phyloP scores from a whole-genome alignment of 2,888 invertebrate species.

The Germaria angustata region DNA sequence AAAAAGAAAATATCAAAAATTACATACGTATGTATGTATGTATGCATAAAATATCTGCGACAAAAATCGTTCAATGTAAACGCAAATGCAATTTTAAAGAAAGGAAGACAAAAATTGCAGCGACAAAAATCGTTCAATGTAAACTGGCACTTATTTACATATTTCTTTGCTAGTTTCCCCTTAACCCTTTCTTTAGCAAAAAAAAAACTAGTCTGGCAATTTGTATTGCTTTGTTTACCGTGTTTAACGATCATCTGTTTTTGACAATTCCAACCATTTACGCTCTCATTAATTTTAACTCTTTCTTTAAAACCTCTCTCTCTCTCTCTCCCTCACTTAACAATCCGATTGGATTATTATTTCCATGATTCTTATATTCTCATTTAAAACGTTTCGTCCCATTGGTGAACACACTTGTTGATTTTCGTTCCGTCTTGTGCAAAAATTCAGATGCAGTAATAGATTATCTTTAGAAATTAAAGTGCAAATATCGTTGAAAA shows the following conservation, averaged over 20 bases:
- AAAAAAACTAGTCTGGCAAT: slow-evolving; percentile 29
- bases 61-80: no score
- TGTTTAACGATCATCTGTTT: slow-evolving; percentile 61
- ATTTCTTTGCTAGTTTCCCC: neutral
- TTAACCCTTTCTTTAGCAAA: neutral
- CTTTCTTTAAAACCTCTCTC: slow-evolving; percentile 30
- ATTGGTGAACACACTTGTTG: slow-evolving; percentile 61
- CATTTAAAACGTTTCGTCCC: slow-evolving; percentile 58
- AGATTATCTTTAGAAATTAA: slow-evolving; percentile 11
- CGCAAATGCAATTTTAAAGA: no score
- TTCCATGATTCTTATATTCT: slow-evolving; percentile 48
- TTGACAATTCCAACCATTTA: slow-evolving; percentile 36
- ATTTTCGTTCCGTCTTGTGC: slow-evolving; percentile 47
- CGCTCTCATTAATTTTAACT: slow-evolving; percentile 3
- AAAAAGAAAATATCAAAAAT: no score
- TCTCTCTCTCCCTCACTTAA: slow-evolving; percentile 26
- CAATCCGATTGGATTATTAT: slow-evolving; percentile 52
- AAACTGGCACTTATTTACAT: no score
- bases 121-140: no score
- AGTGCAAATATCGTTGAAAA: slow-evolving; percentile 21
- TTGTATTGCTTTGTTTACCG: slow-evolving; percentile 57
- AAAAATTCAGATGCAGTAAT: neutral
- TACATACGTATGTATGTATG: no score
- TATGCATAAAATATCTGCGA: no score
- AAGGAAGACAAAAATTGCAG: no score